Percentiles rank a stretch among this genome's conserved stretches.
Evolutionary conservation across 2,888 invertebrate genomes (phyloP).

Genomic region (Autographa gamma): DNA sequence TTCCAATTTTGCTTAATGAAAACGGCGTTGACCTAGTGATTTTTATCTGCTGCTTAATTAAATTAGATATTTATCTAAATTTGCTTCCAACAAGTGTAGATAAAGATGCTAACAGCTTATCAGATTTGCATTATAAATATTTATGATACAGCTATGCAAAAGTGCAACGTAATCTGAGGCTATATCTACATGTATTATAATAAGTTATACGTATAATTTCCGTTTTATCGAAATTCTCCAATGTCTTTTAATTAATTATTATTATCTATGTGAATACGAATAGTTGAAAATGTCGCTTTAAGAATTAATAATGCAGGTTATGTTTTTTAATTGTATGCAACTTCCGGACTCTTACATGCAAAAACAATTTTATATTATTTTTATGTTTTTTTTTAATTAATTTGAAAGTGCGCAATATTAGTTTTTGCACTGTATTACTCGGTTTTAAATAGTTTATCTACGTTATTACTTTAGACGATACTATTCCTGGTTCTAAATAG

Average conservation of each 20-base stretch:
- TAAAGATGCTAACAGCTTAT: constrained; percentile 3
- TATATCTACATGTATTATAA: constrained; percentile 5
- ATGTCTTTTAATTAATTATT: neutral
- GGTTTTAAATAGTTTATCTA: no score
- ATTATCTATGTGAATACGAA: no score
- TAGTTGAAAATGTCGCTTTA: no score
- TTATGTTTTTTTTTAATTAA: neutral
- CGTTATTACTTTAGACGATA: no score
- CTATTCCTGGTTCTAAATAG: no score
- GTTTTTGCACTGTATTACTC: no score
- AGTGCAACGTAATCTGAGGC: neutral
- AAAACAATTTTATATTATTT: neutral
- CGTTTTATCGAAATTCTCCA: neutral
- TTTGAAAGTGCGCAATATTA: no score
- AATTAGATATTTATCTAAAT: neutral
- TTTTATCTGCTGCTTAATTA: neutral
- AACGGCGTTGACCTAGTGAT: constrained; percentile 5
- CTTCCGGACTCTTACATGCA: neutral
- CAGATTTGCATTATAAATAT: neutral
- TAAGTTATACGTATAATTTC: neutral
- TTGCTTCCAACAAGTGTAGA: neutral
- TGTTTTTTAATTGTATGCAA: neutral
- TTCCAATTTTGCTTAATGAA: neutral
- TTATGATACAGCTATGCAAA: neutral
- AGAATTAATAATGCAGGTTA: neutral